A percentile compares a stretch with the other conserved stretches of the same genome.
These are phyloP conservation scores for Caenorhabditis macrosperma DNA, from an alignment of 2,888 invertebrate species.

Conservation along the genomic window DNA sequence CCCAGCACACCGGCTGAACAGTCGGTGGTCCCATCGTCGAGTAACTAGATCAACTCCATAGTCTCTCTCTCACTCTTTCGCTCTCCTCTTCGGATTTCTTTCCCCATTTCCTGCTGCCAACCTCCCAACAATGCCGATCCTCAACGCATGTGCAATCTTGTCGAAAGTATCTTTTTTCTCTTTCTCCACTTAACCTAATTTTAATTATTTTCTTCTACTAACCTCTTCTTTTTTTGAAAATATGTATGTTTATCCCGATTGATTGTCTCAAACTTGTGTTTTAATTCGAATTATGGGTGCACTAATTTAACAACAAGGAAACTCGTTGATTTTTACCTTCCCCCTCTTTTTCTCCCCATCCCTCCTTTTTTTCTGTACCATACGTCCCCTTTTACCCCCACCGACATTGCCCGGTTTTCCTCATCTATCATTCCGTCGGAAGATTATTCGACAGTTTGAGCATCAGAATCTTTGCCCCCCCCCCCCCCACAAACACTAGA, in stretches of 20 bases:
- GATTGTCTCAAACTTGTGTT: slow-evolving; percentile 42
- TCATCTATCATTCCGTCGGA: slow-evolving; percentile 30
- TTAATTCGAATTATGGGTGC: slow-evolving; percentile 52
- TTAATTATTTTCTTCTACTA: slow-evolving; percentile 11
- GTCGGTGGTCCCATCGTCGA: slow-evolving; percentile 20
- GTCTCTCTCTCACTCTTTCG: background rate
- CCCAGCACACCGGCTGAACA: slow-evolving; percentile 7
- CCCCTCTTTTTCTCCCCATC: background rate
- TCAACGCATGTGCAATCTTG: slow-evolving; percentile 56
- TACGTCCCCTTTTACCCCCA: background rate
- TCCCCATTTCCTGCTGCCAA: slow-evolving; percentile 24
- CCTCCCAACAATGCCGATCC: slow-evolving; percentile 40
- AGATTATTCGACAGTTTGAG: slow-evolving; percentile 2
- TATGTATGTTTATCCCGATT: slow-evolving; percentile 32
- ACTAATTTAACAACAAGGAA: slow-evolving; percentile 43
- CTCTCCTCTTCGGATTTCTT: slow-evolving; percentile 1
- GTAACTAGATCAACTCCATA: no score
- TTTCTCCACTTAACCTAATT: background rate
- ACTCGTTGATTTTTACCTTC: slow-evolving; percentile 25
- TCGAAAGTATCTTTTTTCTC: slow-evolving; percentile 13
- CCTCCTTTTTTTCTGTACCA: background rate
- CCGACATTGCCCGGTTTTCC: slow-evolving; percentile 11
- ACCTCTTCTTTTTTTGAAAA: background rate
- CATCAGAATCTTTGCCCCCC: background rate
- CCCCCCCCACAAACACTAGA: background rate